Percentiles rank a stretch among this genome's conserved stretches.
Conservation (phyloP, 2,888 invertebrate genomes). For the Tricholauxania praeusta region DNA sequence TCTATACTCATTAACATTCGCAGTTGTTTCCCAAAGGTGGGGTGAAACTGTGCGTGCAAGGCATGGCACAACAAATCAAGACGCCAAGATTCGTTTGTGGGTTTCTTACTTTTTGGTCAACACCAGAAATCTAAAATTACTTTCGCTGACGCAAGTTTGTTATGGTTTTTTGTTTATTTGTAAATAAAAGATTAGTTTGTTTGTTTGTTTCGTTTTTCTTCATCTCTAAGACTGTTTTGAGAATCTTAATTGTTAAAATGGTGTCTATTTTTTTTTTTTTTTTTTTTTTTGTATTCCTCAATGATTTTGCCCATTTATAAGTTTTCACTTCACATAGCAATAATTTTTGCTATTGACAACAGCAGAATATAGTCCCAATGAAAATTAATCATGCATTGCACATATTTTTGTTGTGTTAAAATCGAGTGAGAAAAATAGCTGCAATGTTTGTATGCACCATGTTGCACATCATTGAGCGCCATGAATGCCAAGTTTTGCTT, state of each 20-base stretch:
- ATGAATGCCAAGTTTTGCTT: not conserved
- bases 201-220: not conserved
- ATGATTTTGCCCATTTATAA: not conserved
- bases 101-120: not conserved
- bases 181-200: too few species aligned
- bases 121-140: not conserved
- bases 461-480: slow-evolving; percentile 28
- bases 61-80: not conserved
- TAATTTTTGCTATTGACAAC: slow-evolving; percentile 7
- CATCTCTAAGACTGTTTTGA: not conserved
- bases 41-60: not conserved
- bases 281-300: not conserved
- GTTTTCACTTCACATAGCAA: slow-evolving; percentile 4
- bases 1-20: slow-evolving; percentile 22
- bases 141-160: slow-evolving; percentile 5
- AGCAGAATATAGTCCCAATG: not conserved
- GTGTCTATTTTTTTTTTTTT: not conserved
- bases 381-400: slow-evolving; percentile 29
- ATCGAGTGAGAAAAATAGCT: not conserved
- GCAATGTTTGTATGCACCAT: slow-evolving; percentile 7
- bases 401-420: not conserved
- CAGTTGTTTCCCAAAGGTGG: not conserved
- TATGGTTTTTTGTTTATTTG: not conserved
- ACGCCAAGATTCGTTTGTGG: too few species aligned
- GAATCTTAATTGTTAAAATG: not conserved